phyloP scores from a whole-genome alignment of 1,140 invertebrate species.

The Psix sp. region DNA sequence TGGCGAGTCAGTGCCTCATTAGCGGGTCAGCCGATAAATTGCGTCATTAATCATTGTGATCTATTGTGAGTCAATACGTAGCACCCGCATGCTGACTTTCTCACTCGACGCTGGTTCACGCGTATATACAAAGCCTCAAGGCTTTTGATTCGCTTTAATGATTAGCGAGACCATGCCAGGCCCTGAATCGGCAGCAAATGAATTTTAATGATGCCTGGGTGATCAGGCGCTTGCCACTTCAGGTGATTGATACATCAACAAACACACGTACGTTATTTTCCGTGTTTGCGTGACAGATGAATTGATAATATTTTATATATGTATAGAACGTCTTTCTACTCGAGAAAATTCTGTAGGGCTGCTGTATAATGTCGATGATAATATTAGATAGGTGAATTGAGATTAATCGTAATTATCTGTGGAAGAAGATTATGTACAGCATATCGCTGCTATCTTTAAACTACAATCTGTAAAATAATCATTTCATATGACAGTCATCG shows the following conservation, averaged over 20 bases:
- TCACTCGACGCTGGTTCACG: slow-evolving; percentile 46
- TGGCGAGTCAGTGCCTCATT: slow-evolving; percentile 70
- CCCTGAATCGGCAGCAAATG: slow-evolving; percentile 64
- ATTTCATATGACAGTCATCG: too few relatives aligned
- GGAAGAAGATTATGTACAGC: slow-evolving; percentile 30
- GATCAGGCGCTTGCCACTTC: slow-evolving; percentile 60
- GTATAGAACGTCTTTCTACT: slow-evolving; percentile 17
- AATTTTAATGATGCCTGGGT: slow-evolving; percentile 64
- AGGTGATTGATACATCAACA: slow-evolving; percentile 63
- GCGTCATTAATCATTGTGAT: slow-evolving; percentile 69
- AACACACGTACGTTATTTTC: slow-evolving; percentile 25
- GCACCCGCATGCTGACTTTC: slow-evolving; percentile 61
- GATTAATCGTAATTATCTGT: slow-evolving; percentile 49
- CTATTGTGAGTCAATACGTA: slow-evolving; percentile 62
- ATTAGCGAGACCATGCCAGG: slow-evolving; percentile 59
- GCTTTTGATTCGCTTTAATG: slow-evolving; percentile 63
- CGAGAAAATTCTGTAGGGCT: slow-evolving; percentile 28
- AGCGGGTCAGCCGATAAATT: slow-evolving; percentile 66
- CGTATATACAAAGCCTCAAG: slow-evolving; percentile 53
- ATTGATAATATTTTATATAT: slow-evolving; percentile 5
- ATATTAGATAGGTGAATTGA: slow-evolving; percentile 55
- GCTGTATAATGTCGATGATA: slow-evolving; percentile 35
- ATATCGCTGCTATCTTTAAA: slow-evolving; percentile 8
- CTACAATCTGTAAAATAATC: too few relatives aligned
- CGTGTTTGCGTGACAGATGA: slow-evolving; percentile 36